Base-by-base conservation (phyloP, 2,113 vertebrate genomes). In the Passer montanus region DNA sequence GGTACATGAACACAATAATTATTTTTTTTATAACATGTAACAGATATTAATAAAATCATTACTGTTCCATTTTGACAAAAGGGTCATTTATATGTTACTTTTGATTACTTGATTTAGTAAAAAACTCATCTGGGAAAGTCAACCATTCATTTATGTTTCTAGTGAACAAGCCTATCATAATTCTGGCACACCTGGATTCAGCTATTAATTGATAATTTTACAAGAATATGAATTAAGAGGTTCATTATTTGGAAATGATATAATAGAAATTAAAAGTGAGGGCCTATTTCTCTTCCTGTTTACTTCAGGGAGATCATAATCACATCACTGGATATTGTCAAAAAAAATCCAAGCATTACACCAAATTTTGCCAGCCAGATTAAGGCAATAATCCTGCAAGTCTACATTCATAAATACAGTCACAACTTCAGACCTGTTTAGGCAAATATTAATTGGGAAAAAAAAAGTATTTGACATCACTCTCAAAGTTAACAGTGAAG, bases 241-340 rank as follows among this genome's bases (percentile, higher is more conserved):
- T 90, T 94, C 31, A 88, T 31, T 77, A 63, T 49, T 62, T 74
- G 31, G 82, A 78, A 35, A 90, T 60, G n/a, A 84, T 52, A 30
- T 50, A 84, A 53, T 15, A 83, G 67, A 81, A 89, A 87, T 79
- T 33, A 84, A 97, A 97, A 97, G 56, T 47, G 58, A 96, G 66
- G 63, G 30, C 33, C n/a, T 88, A 46, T 15, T 77, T 88, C 15
- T 85, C 37, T 86, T 67, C 15, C 35, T 52, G 13, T 78, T 94
- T 78, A 72, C 60, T 87, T 96, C 41, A 72, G 46, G 35, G 13
- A 68, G 35, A 91, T 72, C 10, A 72, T 20, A 68, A 70, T 46
- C 28, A 35, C 18, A 66, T 84, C 53, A 44, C 17, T 74, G 43
- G 63, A 53, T 52, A 88, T 1, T 60, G 26, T 86, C 4, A 73